Evolutionary conservation across 2,888 invertebrate genomes (phyloP).

Genomic region (Dascillus cervinus): DNA sequence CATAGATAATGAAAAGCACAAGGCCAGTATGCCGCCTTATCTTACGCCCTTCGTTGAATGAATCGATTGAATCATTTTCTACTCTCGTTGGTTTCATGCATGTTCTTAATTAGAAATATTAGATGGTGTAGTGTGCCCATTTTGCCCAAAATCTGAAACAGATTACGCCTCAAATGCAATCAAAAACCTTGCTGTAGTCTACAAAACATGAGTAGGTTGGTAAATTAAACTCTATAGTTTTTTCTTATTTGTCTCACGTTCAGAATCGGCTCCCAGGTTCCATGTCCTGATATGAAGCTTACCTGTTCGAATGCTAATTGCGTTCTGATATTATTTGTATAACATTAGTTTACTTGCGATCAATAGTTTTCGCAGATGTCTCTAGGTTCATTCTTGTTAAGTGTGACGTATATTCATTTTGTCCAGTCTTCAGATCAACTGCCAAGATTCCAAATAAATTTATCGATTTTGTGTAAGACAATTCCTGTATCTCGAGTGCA

Average conservation of each 20-base stretch:
- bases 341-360: neutral
- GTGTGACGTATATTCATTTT: conserved; percentile 1
- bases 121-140: conserved; percentile 1
- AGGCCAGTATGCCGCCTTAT: neutral
- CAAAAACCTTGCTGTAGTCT: conserved; percentile 2
- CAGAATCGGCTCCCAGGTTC: too few species aligned
- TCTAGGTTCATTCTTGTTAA: conserved; percentile 1
- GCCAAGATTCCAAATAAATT: conserved; percentile 1
- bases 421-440: conserved; percentile 2
- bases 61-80: too few species aligned
- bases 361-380: conserved; percentile 1
- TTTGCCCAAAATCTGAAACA: conserved; percentile 1
- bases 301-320: conserved; percentile 1
- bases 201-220: conserved; percentile 1
- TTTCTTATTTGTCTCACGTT: too few species aligned
- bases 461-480: conserved; percentile 1
- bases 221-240: conserved; percentile 1
- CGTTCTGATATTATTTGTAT: conserved; percentile 1
- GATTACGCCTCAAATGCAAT: neutral
- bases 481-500: conserved; percentile 1
- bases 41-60: neutral
- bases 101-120: too few species aligned
- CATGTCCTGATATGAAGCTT: neutral
- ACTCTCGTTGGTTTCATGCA: too few species aligned
- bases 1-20: conserved; percentile 1